Evolutionary conservation across 2,113 vertebrate species (phyloP), one percentile per base, ranked within the genome.

Genomic region (Sinocyclocheilus anshuiensis): DNA sequence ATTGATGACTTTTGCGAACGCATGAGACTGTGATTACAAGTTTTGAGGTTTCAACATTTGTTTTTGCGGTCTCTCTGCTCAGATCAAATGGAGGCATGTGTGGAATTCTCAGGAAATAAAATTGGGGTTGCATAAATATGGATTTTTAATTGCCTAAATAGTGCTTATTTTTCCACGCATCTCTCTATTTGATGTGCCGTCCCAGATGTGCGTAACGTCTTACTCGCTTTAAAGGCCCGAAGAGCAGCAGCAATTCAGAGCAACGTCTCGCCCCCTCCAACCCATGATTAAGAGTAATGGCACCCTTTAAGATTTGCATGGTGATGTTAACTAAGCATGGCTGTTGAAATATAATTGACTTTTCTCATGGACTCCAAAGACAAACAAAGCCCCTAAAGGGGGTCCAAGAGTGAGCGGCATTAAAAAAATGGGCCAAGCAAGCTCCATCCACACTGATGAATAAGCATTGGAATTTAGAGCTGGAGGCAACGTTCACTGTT

Each of bases 361-460:
- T 95, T 94, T 94, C 93, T 94, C 94, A 92, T 91, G 87, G 93
- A 92, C 86, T 90, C 90, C 72, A 88, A 89, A 87, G 89, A 29
- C 85, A 92, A 92, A 95, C 94, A 95, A 95, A 94, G 92, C 92
- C 94, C 92, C 94, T 89, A 92, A 95, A 94, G 94, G 94, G 94
- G 92, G 94, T 94, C 93, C 91, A 90, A 94, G 91, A 90, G 93
- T 92, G 91, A 93, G 93, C 90, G 91, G 90, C 90, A 92, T 90
- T 57, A 36, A 79, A 77, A 81, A 94, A 93, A 94, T 93, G 92
- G 92, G 93, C 93, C 90, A 92, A 92, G 93, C 91, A 89, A 95
- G 93, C 92, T 92, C 91, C 91, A 92, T 92, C 86, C 72, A 84
- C 45, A 65, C 85, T 45, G 63, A 83, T 80, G 84, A 90, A 86